These are phyloP conservation scores for Papilio aristodemus DNA, from an alignment of 1,140 invertebrate species.

Conservation along the genomic window DNA sequence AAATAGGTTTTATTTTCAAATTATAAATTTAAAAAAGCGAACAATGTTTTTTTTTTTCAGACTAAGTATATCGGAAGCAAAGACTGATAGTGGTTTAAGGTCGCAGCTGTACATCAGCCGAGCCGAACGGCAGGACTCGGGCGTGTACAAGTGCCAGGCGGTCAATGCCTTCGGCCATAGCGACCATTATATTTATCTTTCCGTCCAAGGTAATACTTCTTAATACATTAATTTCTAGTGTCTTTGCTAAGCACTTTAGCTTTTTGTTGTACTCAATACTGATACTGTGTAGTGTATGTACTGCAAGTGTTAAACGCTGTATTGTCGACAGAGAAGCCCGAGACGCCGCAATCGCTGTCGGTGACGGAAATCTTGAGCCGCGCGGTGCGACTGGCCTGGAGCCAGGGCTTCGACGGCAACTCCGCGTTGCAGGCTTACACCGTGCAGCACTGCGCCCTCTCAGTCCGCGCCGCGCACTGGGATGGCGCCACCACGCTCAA, in stretches of 20 bases:
- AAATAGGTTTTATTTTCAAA: no score
- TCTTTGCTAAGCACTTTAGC: no score
- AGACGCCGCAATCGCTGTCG: slow-evolving; percentile 84
- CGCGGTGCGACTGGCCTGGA: slow-evolving; percentile 87
- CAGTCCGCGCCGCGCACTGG: slow-evolving; percentile 71
- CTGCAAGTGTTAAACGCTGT: no score
- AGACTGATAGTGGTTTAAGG: slow-evolving; percentile 86
- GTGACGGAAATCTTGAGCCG: slow-evolving; percentile 86
- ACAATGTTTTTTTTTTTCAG: slow-evolving; percentile 53
- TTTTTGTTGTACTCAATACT: no score
- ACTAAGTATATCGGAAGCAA: slow-evolving; percentile 85
- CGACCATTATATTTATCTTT: slow-evolving; percentile 90
- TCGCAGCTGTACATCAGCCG: slow-evolving; percentile 86
- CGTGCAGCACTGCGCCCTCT: slow-evolving; percentile 82
- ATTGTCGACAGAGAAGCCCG: slow-evolving; percentile 84
- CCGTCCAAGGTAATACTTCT: slow-evolving; percentile 87
- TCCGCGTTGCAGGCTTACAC: slow-evolving; percentile 87
- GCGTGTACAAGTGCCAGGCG: slow-evolving; percentile 91
- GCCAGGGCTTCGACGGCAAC: slow-evolving; percentile 90
- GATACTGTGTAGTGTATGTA: no score
- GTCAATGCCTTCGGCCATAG: slow-evolving; percentile 92
- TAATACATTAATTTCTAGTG: slow-evolving; percentile 16
- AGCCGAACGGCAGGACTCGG: slow-evolving; percentile 89
- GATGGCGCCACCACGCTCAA: slow-evolving; percentile 67
- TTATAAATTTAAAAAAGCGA: no score